Evolutionary conservation across 2,113 vertebrate genomes (phyloP).

Genomic region (Colius striatus): DNA sequence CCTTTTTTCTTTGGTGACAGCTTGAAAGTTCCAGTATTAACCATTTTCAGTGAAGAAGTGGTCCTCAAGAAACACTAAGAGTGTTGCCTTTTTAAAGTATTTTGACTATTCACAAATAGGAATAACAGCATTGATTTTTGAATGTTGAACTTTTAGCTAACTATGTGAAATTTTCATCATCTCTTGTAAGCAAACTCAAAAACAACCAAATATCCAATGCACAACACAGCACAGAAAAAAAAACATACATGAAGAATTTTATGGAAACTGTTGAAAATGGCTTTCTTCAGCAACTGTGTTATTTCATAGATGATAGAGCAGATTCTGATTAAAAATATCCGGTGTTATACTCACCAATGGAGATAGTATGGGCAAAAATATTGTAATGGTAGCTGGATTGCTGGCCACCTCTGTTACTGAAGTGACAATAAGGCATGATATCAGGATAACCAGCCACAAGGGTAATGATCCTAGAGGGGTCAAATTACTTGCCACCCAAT

Average conservation of each 20-base stretch:
- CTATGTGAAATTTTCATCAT: neutral
- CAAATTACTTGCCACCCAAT: slow-evolving; percentile 87
- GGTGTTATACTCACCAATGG: slow-evolving; percentile 83
- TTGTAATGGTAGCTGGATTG: slow-evolving; percentile 91
- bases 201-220: neutral
- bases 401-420: slow-evolving; percentile 92
- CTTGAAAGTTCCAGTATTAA: neutral
- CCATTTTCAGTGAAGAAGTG: neutral
- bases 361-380: slow-evolving; percentile 90
- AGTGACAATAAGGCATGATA: slow-evolving; percentile 89
- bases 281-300: neutral
- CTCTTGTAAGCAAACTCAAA: neutral
- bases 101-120: neutral
- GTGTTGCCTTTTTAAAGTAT: neutral
- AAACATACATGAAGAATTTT: neutral
- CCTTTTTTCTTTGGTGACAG: neutral
- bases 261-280: neutral
- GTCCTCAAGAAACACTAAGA: neutral
- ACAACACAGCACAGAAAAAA: neutral
- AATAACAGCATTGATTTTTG: neutral
- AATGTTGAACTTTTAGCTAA: neutral
- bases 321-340: neutral
- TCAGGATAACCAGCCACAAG: slow-evolving; percentile 78
- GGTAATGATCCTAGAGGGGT: slow-evolving; percentile 86
- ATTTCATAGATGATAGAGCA: neutral